phyloP scores from a whole-genome alignment of 1,140 invertebrate species.

The Chymomyza costata region DNA sequence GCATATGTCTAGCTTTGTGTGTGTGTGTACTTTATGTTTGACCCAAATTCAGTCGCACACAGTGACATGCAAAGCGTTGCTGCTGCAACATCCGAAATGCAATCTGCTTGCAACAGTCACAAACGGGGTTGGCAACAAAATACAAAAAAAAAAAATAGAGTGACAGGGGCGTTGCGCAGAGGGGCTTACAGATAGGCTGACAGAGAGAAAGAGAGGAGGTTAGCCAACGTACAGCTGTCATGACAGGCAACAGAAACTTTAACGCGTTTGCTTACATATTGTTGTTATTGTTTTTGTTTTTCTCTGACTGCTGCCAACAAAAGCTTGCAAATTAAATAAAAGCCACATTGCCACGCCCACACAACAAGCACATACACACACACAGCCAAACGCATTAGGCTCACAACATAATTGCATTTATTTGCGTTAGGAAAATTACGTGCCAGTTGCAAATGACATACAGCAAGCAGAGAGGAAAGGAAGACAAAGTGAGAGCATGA shows the following conservation, averaged over 20 bases:
- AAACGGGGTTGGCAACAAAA: slow-evolving; percentile 14
- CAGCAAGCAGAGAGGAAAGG: slow-evolving; percentile 4
- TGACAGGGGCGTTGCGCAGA: too few species aligned
- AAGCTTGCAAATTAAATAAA: slow-evolving; percentile 54
- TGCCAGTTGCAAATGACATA: slow-evolving; percentile 21
- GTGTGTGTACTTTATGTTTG: slow-evolving; percentile 38
- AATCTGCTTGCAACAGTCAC: slow-evolving; percentile 37
- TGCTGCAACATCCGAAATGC: slow-evolving; percentile 51
- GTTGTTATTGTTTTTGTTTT: slow-evolving; percentile 6
- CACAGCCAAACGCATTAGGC: too few species aligned
- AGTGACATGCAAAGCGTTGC: slow-evolving; percentile 44
- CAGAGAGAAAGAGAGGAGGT: background rate
- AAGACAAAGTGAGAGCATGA: background rate
- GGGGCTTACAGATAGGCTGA: background rate
- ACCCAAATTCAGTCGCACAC: slow-evolving; percentile 44
- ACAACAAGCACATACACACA: slow-evolving; percentile 10
- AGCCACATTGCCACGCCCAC: slow-evolving; percentile 44
- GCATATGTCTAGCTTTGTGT: slow-evolving; percentile 15
- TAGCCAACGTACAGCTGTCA: too few species aligned
- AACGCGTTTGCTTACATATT: too few species aligned
- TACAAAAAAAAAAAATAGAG: too few species aligned
- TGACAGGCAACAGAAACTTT: too few species aligned
- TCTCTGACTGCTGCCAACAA: slow-evolving; percentile 45
- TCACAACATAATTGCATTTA: slow-evolving; percentile 18
- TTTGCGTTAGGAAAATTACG: too few species aligned